phyloP scores from a whole-genome alignment of 2,797 vertebrate genomes.

The Chaunax sp. region DNA sequence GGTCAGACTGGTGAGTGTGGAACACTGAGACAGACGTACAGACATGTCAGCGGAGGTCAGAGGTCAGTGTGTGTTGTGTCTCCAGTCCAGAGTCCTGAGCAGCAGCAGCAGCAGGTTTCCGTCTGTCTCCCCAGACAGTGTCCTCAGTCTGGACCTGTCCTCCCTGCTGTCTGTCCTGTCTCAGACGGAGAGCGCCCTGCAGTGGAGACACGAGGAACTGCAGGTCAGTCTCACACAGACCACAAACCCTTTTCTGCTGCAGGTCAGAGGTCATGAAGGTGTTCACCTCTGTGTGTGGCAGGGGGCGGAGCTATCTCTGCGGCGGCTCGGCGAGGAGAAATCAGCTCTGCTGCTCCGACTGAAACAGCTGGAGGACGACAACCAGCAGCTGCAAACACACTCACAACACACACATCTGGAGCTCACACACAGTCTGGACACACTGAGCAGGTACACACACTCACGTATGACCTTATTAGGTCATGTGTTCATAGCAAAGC shows the following conservation, averaged over 20 bases:
- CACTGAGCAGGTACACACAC: no score
- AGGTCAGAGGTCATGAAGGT: neutral
- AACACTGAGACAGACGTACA: no score
- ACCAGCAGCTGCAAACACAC: slow-evolving; percentile 47
- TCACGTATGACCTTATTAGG: no score
- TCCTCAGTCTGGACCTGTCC: slow-evolving; percentile 60
- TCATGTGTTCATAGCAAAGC: no score
- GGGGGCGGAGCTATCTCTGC: slow-evolving; percentile 58
- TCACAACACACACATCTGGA: slow-evolving; percentile 7
- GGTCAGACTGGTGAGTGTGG: slow-evolving; percentile 71
- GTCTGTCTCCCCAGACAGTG: slow-evolving; percentile 25
- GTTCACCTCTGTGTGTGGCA: slow-evolving; percentile 36
- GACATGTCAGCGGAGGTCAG: neutral
- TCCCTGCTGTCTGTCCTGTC: slow-evolving; percentile 75
- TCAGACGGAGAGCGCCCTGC: slow-evolving; percentile 76
- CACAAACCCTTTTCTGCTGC: neutral
- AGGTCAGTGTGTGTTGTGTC: slow-evolving; percentile 15
- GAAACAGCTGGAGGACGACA: slow-evolving; percentile 63
- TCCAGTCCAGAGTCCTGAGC: slow-evolving; percentile 73
- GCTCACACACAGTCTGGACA: no score
- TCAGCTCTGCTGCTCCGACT: slow-evolving; percentile 41
- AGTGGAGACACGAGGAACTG: slow-evolving; percentile 72
- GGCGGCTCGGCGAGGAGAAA: slow-evolving; percentile 50
- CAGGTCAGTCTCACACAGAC: slow-evolving; percentile 62
- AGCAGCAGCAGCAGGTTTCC: slow-evolving; percentile 22